Evolutionary conservation across 1,140 invertebrate genomes (phyloP).

Genomic region (Tetranychus urticae): DNA sequence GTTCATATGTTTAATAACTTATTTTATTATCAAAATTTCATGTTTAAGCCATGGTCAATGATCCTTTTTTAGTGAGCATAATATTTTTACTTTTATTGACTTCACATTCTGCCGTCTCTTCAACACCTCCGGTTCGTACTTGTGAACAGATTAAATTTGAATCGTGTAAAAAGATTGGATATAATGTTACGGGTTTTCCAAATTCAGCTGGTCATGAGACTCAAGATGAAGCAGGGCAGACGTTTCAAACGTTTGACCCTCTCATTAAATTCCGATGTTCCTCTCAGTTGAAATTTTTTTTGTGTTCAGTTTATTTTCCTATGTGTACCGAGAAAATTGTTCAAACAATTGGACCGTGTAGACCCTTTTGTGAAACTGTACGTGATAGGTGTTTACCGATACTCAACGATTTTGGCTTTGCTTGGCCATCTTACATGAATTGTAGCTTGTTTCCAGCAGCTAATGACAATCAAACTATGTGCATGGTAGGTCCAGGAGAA

Average conservation of each 20-base stretch:
- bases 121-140: neutral
- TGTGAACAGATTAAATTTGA: constrained; percentile 81
- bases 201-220: constrained; percentile 75
- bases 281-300: constrained; percentile 72
- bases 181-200: constrained; percentile 89
- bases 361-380: constrained; percentile 65
- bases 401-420: constrained; percentile 75
- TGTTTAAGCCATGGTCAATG: too few species aligned
- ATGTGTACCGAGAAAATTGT: constrained; percentile 34
- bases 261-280: constrained; percentile 86
- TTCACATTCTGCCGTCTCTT: too few species aligned
- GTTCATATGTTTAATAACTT: too few species aligned
- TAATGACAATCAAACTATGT: constrained; percentile 35
- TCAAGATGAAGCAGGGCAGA: constrained; percentile 80
- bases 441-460: constrained; percentile 67
- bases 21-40: too few species aligned
- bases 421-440: constrained; percentile 59
- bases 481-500: constrained; percentile 24
- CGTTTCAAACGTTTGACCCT: constrained; percentile 79
- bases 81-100: too few species aligned
- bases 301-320: constrained; percentile 85
- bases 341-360: constrained; percentile 36
- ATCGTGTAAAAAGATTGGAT: constrained; percentile 69
- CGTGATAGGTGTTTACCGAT: constrained; percentile 61
- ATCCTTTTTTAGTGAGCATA: too few species aligned